Percentiles rank a stretch among this genome's conserved stretches.
Evolutionary conservation across 2,888 invertebrate genomes (phyloP).

Genomic region (Plagodis dolabraria): DNA sequence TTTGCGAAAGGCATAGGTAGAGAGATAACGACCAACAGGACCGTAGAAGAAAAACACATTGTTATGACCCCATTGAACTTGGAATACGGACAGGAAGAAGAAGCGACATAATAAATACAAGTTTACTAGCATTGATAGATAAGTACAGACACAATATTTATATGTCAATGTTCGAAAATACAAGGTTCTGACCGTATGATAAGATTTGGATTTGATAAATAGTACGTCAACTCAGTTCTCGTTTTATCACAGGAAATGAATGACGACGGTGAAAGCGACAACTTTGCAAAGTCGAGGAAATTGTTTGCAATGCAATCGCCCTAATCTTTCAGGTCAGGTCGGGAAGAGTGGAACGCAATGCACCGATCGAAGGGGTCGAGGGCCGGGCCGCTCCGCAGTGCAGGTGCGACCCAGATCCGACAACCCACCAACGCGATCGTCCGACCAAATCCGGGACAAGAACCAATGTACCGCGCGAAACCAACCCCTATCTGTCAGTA

Average conservation of each 20-base stretch:
- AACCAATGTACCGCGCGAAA: slow-evolving; percentile 16
- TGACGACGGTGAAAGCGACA: not conserved
- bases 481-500: slow-evolving; percentile 19
- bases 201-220: not conserved
- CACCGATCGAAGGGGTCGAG: slow-evolving; percentile 62
- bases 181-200: no score
- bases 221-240: not conserved
- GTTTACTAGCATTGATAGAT: no score
- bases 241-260: not conserved
- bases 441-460: slow-evolving; percentile 22
- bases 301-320: slow-evolving; percentile 1
- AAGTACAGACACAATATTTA: no score
- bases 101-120: no score
- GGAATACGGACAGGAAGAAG: no score
- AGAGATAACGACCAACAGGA: no score
- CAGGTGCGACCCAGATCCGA: slow-evolving; percentile 74
- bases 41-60: no score
- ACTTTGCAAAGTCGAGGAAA: slow-evolving; percentile 1
- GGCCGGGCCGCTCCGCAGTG: slow-evolving; percentile 61
- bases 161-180: no score
- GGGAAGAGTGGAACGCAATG: slow-evolving; percentile 47
- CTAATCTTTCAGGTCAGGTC: slow-evolving; percentile 30
- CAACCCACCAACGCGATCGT: slow-evolving; percentile 8
- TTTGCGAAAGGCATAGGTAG: no score
- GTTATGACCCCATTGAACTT: no score